Percentiles rank a stretch among this genome's conserved stretches.
Conservation (phyloP, 2,113 vertebrate genomes). For the Telmatochromis bifrenatus region DNA sequence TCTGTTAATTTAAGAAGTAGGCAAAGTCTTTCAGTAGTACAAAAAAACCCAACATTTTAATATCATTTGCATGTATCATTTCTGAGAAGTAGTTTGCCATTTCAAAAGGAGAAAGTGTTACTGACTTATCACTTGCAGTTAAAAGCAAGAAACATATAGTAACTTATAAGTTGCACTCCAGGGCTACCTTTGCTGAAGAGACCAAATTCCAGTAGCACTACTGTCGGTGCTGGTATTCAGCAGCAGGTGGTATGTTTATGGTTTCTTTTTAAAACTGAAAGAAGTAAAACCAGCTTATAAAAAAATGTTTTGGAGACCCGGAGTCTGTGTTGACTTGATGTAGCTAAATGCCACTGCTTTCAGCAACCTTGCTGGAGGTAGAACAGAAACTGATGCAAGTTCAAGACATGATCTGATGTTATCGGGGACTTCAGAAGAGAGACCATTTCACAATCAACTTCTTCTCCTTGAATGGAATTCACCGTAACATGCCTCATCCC, state of each 20-base stretch:
- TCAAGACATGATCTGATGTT: conserved; percentile 13
- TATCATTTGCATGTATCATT: background rate
- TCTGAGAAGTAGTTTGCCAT: background rate
- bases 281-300: background rate
- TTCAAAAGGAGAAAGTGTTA: background rate
- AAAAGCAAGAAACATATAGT: background rate
- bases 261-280: background rate
- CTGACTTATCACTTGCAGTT: background rate
- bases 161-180: background rate
- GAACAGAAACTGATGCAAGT: background rate
- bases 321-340: conserved; percentile 14
- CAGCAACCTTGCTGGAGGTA: background rate
- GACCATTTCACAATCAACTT: conserved; percentile 24
- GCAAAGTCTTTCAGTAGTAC: background rate
- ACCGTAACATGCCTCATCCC: background rate
- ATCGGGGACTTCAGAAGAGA: background rate
- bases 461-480: conserved; percentile 14
- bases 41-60: background rate
- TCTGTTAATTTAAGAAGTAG: background rate
- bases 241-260: background rate
- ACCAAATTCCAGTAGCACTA: background rate
- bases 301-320: background rate
- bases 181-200: background rate
- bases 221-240: background rate
- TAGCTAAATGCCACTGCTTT: background rate